Evolutionary conservation across 2,113 vertebrate genomes (phyloP).

Genomic region (Calidris pygmaea): DNA sequence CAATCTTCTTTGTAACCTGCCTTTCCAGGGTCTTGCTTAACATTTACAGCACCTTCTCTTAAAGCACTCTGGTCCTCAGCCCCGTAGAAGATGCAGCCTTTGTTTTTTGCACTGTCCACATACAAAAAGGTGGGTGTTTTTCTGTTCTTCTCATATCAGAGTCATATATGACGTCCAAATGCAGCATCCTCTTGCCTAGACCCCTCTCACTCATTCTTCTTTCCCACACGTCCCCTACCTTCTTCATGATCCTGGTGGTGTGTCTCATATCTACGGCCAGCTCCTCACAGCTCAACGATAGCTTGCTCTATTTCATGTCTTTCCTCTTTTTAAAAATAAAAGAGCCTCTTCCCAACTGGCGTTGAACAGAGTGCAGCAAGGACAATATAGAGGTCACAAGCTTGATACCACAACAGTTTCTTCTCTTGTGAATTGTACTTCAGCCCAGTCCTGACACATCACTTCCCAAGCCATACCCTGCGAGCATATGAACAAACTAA

Average conservation of each 20-base stretch:
- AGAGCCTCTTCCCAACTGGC: background rate
- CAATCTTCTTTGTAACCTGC: background rate
- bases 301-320: background rate
- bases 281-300: background rate
- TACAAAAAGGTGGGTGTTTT: background rate
- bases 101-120: background rate
- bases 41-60: background rate
- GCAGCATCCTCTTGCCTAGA: background rate
- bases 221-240: background rate
- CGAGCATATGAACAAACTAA: background rate
- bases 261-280: background rate
- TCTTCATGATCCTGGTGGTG: background rate
- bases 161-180: background rate
- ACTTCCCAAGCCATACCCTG: background rate
- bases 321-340: background rate
- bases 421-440: background rate
- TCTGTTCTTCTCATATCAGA: background rate
- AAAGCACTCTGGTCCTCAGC: background rate
- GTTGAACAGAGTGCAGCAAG: background rate
- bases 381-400: background rate
- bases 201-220: background rate
- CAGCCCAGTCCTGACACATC: background rate
- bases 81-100: background rate
- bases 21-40: background rate
- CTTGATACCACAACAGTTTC: background rate